Evolutionary conservation across 1,140 invertebrate genomes (phyloP), one percentile per base, ranked within the genome.

Genomic region (Lerema accius): DNA sequence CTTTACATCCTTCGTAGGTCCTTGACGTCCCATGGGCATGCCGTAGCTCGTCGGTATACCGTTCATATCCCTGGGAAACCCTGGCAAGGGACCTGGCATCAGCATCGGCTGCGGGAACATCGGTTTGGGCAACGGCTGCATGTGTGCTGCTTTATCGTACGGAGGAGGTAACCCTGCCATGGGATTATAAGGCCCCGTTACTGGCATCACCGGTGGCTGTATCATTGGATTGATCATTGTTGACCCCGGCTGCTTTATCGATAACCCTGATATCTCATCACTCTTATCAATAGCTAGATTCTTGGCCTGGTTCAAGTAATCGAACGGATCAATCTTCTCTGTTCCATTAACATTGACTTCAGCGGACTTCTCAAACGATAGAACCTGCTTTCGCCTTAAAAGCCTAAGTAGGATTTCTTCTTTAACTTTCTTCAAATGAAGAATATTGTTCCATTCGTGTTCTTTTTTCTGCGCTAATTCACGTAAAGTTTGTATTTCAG

Each of bases 391-490:
- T 62, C 93, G 92, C 49, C 95, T 92, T 60, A 95, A 87, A 2
- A 96, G 85, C 56, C 95, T 84, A 10, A 95, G 82, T 49, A 95
- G 90, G 10, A 95, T 94, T 76, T 96, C 95, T 79, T 97, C 96
- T 87, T 96, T 96, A 0, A 96, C 90, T 78, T 96, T 96, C 74
- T 95, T 95, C 66, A 96, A 88, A 74, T 95, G 93, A 4, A 96
- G 76, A 19, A 97, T 94, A 43, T 95, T 94, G 73, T 96, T 96
- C 96, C 96, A 96, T 84, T 97, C 96, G 64, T 94, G 92, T 91
- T 96, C 96, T 81, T 96, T 96, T 72, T 94, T 93, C 69, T 93
- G 92, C 0, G 95, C 93, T 9, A 96, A 74, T 65, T 95, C 94
- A 43, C 94, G 91, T 43, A 96, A 82, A 0, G 94, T 93, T 76